A percentile compares a stretch with the other conserved stretches of the same genome.
Evolutionary conservation across 2,113 vertebrate genomes (phyloP).

Genomic region (Urocolius indicus): DNA sequence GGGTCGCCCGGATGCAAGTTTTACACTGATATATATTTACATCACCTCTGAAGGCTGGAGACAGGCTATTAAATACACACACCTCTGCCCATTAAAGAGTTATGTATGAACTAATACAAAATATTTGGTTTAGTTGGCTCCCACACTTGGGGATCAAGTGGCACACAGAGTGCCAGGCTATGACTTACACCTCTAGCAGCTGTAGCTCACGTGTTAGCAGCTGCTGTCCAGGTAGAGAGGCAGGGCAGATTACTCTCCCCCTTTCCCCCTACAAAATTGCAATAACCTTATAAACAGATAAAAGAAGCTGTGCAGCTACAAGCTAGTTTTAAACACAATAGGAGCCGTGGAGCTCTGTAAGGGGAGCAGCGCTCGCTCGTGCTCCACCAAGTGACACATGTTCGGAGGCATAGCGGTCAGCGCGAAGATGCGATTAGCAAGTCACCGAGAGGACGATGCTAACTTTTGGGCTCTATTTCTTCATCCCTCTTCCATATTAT

Average conservation of each 20-base stretch:
- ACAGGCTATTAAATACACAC: background rate
- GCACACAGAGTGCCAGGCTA: background rate
- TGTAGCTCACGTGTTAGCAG: background rate
- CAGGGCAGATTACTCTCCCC: background rate
- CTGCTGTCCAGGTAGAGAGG: background rate
- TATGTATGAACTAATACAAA: background rate
- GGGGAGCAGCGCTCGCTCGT: background rate
- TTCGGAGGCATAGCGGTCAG: background rate
- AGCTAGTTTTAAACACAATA: background rate
- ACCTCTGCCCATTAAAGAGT: background rate
- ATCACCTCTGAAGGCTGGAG: background rate
- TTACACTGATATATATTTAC: background rate
- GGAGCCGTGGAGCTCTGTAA: background rate
- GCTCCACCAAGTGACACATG: constrained; percentile 41
- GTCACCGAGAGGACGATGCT: background rate
- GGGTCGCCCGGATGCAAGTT: background rate
- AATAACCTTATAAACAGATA: background rate
- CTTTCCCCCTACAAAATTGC: fast-evolving
- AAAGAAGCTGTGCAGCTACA: background rate
- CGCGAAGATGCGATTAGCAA: background rate
- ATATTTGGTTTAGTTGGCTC: background rate
- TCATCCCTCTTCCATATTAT: background rate
- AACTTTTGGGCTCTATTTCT: constrained; percentile 29
- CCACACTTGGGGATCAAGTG: background rate
- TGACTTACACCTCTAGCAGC: background rate